A percentile compares a stretch with the other conserved stretches of the same genome.
Evolutionary conservation across 1,140 invertebrate species (phyloP).

Genomic region (Drosophila navojoa): DNA sequence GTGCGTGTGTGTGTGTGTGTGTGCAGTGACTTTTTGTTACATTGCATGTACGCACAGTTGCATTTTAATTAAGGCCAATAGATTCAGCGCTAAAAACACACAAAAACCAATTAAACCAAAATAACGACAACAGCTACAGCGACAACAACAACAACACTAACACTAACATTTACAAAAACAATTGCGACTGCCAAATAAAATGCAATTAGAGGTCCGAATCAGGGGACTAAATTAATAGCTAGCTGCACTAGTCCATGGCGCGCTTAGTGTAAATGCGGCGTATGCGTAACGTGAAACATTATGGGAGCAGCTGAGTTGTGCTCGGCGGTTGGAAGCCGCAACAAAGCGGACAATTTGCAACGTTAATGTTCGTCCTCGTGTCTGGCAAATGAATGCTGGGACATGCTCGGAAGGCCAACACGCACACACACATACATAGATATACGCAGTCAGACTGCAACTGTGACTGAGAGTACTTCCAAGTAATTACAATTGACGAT

Average conservation of each 20-base stretch:
- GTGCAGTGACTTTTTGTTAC: slow-evolving; percentile 70
- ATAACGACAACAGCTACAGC: slow-evolving; percentile 45
- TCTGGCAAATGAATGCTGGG: slow-evolving; percentile 62
- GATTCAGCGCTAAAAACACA: slow-evolving; percentile 62
- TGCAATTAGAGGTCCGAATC: slow-evolving; percentile 64
- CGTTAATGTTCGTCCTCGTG: slow-evolving; percentile 66
- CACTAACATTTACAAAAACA: slow-evolving; percentile 14
- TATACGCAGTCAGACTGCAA: slow-evolving; percentile 7
- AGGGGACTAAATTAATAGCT: slow-evolving; percentile 75
- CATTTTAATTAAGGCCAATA: slow-evolving; percentile 78
- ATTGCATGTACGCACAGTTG: slow-evolving; percentile 75
- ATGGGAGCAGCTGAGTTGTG: slow-evolving; percentile 26
- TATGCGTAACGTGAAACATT: slow-evolving; percentile 69
- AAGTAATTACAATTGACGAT: slow-evolving; percentile 80
- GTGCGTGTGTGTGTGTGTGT: slow-evolving; percentile 17
- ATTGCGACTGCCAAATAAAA: slow-evolving; percentile 56
- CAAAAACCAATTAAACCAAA: slow-evolving; percentile 79
- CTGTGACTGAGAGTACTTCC: slow-evolving; percentile 47
- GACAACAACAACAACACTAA: slow-evolving; percentile 9
- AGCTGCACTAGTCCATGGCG: slow-evolving; percentile 5
- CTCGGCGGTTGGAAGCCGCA: slow-evolving; percentile 52
- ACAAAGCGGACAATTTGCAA: slow-evolving; percentile 80
- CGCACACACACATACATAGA: no score
- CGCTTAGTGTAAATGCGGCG: slow-evolving; percentile 34
- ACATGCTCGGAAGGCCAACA: slow-evolving; percentile 38